Evolutionary conservation across 2,113 vertebrate genomes (phyloP), one percentile per base, ranked within the genome.

Genomic region (Asarcornis scutulata): DNA sequence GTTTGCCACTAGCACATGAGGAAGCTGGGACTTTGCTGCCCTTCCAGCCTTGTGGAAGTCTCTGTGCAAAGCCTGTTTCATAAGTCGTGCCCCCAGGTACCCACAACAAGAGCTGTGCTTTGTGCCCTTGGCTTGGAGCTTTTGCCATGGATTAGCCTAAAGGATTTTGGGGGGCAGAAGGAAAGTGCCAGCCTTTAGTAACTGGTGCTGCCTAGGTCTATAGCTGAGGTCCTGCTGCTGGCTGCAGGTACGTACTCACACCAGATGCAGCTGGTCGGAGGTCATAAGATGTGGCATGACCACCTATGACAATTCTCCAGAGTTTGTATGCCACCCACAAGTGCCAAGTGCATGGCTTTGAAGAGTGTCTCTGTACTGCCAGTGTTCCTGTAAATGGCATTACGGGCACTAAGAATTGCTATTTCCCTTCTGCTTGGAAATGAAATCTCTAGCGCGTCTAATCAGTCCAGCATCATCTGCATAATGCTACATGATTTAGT

Each of bases 141-240:
- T 15, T 40, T 44, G 40, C 60, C 46, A 42, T 55, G n/a, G 46
- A 31, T 89, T 60, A 48, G 29, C 38, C 52, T 22, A 11, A 13
- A 90, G 76, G 68, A 14, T 34, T 63, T 66, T 17, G 36, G 44
- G 60, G 56, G 71, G 16, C 38, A 76, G 75, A 58, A 72, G 59
- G 50, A 40, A 53, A 48, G 38, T 42, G 14, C 12, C 36, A 67
- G 46, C 15, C 7, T 2, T 3, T 18, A 64, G 77, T 46, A 63
- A 34, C 13, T 1, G 0, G 44, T 15, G 36, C 44, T 78, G 13
- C 26, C 58, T 78, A 2, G 1, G 52, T 11, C 10, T 8, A 2
- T 6, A 3, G 17, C 58, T 27, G 13, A 44, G 42, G 40, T 69
- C 62, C 67, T 7, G 0, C 74, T 52, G 18, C 2, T 36, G 42